Percentiles rank a stretch among this genome's conserved stretches.
Evolutionary conservation across 1,140 invertebrate genomes (phyloP).

Genomic region (Eciton burchellii): DNA sequence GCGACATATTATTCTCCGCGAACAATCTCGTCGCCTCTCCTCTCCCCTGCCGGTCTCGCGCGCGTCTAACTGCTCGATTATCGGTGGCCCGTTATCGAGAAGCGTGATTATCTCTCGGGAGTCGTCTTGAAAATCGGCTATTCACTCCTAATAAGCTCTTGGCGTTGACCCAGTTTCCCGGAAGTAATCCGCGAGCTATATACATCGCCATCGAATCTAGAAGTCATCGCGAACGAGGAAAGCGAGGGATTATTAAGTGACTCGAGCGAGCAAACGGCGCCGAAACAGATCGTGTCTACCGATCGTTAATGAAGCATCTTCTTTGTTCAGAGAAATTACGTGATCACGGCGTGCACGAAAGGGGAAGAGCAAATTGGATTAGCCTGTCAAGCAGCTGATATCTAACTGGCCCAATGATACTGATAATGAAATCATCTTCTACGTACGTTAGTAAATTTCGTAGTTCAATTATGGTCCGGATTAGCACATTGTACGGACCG

Average conservation of each 20-base stretch:
- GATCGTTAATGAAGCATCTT: too few species aligned
- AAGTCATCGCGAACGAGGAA: background rate
- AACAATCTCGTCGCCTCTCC: background rate
- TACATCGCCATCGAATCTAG: conserved; percentile 6
- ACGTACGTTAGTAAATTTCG: conserved; percentile 1
- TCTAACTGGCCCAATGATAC: too few species aligned
- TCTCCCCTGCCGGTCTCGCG: conserved; percentile 8
- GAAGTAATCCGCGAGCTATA: background rate
- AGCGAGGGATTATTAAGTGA: background rate
- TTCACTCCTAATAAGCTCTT: conserved; percentile 26
- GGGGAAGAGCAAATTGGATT: too few species aligned
- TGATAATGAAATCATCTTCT: background rate
- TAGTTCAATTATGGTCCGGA: conserved; percentile 26
- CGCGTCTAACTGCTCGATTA: conserved; percentile 62
- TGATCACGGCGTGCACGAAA: too few species aligned
- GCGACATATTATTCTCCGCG: conserved; percentile 63
- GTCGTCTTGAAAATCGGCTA: conserved; percentile 38
- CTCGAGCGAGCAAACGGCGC: background rate
- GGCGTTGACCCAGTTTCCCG: conserved; percentile 16
- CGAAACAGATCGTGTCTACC: background rate
- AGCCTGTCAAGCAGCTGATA: too few species aligned
- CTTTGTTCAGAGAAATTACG: too few species aligned
- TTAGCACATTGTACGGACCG: conserved; percentile 41
- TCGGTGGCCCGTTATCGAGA: conserved; percentile 41
- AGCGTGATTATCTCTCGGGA: conserved; percentile 57